These are phyloP conservation scores for Coenonympha glycerion DNA, from an alignment of 2,888 invertebrate species.

Conservation along the genomic window DNA sequence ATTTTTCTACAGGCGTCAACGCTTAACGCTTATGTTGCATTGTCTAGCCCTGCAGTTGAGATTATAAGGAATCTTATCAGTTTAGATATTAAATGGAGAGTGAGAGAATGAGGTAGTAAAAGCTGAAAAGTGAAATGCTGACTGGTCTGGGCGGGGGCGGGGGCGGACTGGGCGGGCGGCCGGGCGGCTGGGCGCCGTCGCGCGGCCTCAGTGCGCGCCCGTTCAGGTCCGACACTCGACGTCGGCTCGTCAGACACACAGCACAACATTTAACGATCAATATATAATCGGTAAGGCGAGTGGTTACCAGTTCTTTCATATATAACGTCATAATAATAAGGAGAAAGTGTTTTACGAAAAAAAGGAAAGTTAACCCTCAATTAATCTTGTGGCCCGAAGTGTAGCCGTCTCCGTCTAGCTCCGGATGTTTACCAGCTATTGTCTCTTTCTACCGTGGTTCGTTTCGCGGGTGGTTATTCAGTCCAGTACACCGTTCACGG, in stretches of 20 bases:
- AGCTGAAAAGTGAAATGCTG: conserved; percentile 47
- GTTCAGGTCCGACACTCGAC: conserved; percentile 74
- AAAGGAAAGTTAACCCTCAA: conserved; percentile 28
- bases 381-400: conserved; percentile 35
- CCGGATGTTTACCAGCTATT: conserved; percentile 47
- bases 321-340: conserved; percentile 27
- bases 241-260: conserved; percentile 74
- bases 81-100: conserved; percentile 15
- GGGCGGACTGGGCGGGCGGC: conserved; percentile 35
- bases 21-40: not conserved
- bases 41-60: not conserved
- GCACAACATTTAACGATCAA: conserved; percentile 63
- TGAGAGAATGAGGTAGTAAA: conserved; percentile 13
- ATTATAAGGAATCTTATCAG: conserved; percentile 1
- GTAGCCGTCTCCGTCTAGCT: conserved; percentile 52
- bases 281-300: conserved; percentile 71
- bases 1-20: too few relatives aligned
- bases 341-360: conserved; percentile 46
- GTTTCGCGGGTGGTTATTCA: conserved; percentile 51
- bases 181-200: conserved; percentile 33
- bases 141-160: conserved; percentile 39
- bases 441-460: conserved; percentile 39
- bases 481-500: conserved; percentile 44
- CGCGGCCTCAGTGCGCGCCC: conserved; percentile 68
- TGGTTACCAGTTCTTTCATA: conserved; percentile 35